Percentiles rank a stretch among this genome's conserved stretches.
Conservation (phyloP, 2,797 vertebrate genomes). For the Bryconaethiops microstoma region DNA sequence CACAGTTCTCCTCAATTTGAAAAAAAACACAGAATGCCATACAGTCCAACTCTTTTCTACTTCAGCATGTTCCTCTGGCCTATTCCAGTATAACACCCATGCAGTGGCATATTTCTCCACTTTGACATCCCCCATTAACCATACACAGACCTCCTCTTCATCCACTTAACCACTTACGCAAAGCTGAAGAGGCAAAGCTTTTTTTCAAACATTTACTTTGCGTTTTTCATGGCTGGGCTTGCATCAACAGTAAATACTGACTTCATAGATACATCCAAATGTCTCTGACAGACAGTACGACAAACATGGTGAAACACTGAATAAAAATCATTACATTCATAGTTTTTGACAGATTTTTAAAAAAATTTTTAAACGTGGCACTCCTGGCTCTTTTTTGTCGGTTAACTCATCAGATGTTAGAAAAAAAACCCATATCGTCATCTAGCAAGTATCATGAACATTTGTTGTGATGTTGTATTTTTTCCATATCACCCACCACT, state of each 20-base stretch:
- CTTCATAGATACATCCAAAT: not conserved
- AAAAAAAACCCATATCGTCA: too few species aligned
- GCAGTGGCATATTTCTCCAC: not conserved
- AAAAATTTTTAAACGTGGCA: too few species aligned
- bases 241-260: too few species aligned
- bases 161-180: not conserved
- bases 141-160: not conserved
- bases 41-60: not conserved
- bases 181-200: not conserved
- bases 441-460: too few species aligned
- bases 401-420: too few species aligned
- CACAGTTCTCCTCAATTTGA: conserved; percentile 17
- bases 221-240: too few species aligned
- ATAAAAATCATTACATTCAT: too few species aligned
- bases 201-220: too few species aligned
- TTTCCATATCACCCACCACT: not conserved
- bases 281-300: not conserved
- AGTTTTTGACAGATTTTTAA: too few species aligned
- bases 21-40: conserved; percentile 6
- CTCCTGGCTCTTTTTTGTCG: too few species aligned
- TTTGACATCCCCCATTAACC: not conserved
- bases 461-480: too few species aligned
- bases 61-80: not conserved
- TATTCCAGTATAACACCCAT: not conserved
- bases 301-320: too few species aligned